phyloP scores from a whole-genome alignment of 1,140 invertebrate genomes.

The Tetraneura akinire region DNA sequence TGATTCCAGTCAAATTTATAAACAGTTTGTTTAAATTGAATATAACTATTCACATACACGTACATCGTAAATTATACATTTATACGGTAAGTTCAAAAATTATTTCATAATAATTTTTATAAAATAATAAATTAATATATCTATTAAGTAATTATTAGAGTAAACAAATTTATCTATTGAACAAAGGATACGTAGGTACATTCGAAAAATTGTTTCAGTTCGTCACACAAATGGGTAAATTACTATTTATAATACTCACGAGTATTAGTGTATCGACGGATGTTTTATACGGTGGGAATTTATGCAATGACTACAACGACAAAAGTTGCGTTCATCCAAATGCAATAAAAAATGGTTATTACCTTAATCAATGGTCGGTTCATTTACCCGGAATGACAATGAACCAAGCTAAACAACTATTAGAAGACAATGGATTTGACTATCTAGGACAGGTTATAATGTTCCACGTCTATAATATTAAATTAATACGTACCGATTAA shows the following conservation, averaged over 20 bases:
- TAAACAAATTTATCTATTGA: too few relatives aligned
- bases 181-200: too few relatives aligned
- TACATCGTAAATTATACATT: too few relatives aligned
- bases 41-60: too few relatives aligned
- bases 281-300: not conserved
- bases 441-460: constrained; percentile 28
- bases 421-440: constrained; percentile 25
- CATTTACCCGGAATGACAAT: not conserved
- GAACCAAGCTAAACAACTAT: not conserved
- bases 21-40: not conserved
- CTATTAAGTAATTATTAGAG: too few relatives aligned
- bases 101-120: too few relatives aligned
- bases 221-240: not conserved
- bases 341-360: not conserved
- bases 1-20: not conserved
- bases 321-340: not conserved
- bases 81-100: too few relatives aligned
- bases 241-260: not conserved
- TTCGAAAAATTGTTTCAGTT: not conserved
- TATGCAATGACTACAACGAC: constrained; percentile 15
- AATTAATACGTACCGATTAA: not conserved
- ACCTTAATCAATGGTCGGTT: constrained; percentile 20
- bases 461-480: not conserved
- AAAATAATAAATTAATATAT: too few relatives aligned
- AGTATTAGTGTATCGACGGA: not conserved